Evolutionary conservation across 1,140 invertebrate genomes (phyloP), one percentile per base, ranked within the genome.

Genomic region (Sitophilus oryzae): DNA sequence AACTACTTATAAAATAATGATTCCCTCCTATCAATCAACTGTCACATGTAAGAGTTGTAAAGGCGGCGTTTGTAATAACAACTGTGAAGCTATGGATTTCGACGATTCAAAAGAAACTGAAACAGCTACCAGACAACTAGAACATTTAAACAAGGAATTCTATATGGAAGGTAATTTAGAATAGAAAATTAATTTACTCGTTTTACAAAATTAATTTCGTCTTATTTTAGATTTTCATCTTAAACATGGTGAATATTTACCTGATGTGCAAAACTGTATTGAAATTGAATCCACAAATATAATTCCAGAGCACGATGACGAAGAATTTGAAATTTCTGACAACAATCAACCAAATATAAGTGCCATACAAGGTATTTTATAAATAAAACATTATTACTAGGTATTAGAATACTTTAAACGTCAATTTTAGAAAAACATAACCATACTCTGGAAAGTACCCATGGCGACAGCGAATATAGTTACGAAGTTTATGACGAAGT

Each of bases 201-300:
- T 43, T 16, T n/a, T 44, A 10, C 35, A 51, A 9, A 51, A 42
- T 21, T n/a, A n/a, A n/a, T n/a, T n/a, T n/a, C n/a, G n/a, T n/a
- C n/a, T 30, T 30, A 11, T 47, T 45, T 9, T 22, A 55, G 52
- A 54, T 52, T 55, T 49, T 30, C 5, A 16, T 19, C n/a, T 48
- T n/a, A 59, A 56, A 46, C 38, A 41, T 8, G 1, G 51, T 2
- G 60, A 64, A 44, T 67, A 56, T 58, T 14, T 67, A 25, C 57
- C 60, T 3, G 64, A 63, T 8, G 61, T 68, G 5, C 61, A 68
- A 58, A 65, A 59, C 46, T 68, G 64, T 34, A 56, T 68, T 2
- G 67, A 69, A 56, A 63, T 69, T 19, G 63, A 66, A 34, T 63
- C 63, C 0, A 60, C 41, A 8, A 60, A 65, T 43, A 51, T 68